Conservation (phyloP, 2,888 invertebrate species). For the Drosophila recens region DNA sequence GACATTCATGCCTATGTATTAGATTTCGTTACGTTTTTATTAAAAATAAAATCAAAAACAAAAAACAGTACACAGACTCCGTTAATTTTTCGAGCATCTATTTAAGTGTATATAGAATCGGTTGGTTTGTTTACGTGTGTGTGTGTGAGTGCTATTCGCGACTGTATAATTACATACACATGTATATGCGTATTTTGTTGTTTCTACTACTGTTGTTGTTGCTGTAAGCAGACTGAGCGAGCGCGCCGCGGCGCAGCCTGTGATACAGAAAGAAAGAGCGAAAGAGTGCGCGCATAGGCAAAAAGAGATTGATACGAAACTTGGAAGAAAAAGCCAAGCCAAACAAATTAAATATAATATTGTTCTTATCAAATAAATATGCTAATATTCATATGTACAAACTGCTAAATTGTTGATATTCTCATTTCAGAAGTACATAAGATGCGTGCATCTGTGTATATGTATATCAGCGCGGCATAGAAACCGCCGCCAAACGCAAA, state of each 20-base stretch:
- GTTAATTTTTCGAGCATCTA: constrained; percentile 45
- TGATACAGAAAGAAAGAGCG: constrained; percentile 63
- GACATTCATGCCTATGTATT: constrained; percentile 67
- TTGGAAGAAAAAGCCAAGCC: constrained; percentile 33
- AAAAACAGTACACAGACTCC: constrained; percentile 55
- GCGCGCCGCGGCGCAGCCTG: constrained; percentile 62
- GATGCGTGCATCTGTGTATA: constrained; percentile 65
- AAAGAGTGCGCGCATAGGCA: constrained; percentile 56
- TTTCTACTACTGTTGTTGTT: constrained; percentile 53
- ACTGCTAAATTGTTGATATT: constrained; percentile 40
- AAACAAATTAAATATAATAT: constrained; percentile 47
- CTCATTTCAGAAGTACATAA: constrained; percentile 62
- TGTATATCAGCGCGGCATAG: constrained; percentile 68
- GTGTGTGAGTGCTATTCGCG: too few species aligned
- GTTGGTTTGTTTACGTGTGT: too few species aligned
- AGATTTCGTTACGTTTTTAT: constrained; percentile 79
- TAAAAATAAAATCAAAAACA: constrained; percentile 71
- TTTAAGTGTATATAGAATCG: too few species aligned
- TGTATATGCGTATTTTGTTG: constrained; percentile 47
- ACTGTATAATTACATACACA: too few species aligned
- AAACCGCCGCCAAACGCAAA: constrained; percentile 66
- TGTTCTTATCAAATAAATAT: constrained; percentile 42
- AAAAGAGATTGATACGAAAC: constrained; percentile 42
- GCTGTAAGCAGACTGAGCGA: constrained; percentile 60
- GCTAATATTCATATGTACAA: constrained; percentile 3